phyloP scores from a whole-genome alignment of 1,140 invertebrate genomes.

The Aphelinus atriplicis region DNA sequence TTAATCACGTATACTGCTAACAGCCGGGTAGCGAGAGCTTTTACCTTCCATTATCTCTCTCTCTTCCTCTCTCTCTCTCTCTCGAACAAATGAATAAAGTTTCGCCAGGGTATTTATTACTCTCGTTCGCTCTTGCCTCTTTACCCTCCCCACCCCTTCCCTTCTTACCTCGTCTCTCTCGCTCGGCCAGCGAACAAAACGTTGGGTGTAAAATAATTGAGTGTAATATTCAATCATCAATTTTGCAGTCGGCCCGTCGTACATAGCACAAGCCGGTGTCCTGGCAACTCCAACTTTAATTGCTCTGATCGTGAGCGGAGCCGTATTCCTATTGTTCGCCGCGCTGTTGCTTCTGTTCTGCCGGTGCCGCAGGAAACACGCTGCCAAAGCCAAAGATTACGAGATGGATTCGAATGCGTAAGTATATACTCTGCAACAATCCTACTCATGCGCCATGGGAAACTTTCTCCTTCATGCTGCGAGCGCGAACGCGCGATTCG shows the following conservation, averaged over 20 bases:
- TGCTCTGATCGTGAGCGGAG: conserved; percentile 82
- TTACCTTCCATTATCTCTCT: too few species aligned
- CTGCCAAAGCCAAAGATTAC: conserved; percentile 88
- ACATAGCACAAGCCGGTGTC: conserved; percentile 80
- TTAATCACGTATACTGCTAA: too few species aligned
- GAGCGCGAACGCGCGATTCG: not conserved
- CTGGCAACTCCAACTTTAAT: conserved; percentile 82
- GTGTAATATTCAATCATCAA: conserved; percentile 27
- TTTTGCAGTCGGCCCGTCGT: conserved; percentile 78
- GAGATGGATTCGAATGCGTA: conserved; percentile 83
- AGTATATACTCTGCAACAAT: conserved; percentile 47
- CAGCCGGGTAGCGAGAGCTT: too few species aligned
- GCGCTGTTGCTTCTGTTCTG: conserved; percentile 85
- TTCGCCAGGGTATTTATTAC: conserved; percentile 22
- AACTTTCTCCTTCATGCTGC: not conserved
- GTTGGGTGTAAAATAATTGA: conserved; percentile 23
- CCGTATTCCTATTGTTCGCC: conserved; percentile 81
- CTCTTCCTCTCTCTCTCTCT: too few species aligned
- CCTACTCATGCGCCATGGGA: not conserved
- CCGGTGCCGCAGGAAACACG: conserved; percentile 83
- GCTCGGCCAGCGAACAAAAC: not conserved
- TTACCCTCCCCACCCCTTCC: not conserved
- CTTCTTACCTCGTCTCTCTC: not conserved
- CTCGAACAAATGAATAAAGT: conserved; percentile 13
- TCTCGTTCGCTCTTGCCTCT: not conserved